These are phyloP conservation scores for Cettia cetti DNA, from an alignment of 2,113 vertebrate species.

Conservation along the genomic window DNA sequence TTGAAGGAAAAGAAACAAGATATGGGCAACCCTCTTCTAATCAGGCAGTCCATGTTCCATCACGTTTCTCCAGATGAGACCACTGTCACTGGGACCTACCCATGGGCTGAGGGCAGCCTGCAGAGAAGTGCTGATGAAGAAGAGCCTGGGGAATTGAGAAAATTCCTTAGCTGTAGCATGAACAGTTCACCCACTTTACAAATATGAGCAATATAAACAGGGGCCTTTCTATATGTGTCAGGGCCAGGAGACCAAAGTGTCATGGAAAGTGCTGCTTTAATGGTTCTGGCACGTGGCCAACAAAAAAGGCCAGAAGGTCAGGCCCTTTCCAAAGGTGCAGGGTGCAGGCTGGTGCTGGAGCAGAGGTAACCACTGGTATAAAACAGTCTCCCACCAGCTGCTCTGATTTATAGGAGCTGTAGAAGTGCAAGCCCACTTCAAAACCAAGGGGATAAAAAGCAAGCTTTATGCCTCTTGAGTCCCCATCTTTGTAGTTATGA, in stretches of 20 bases:
- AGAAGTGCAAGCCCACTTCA: background rate
- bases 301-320: background rate
- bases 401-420: background rate
- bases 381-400: background rate
- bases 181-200: background rate
- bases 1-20: background rate
- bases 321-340: fast-evolving
- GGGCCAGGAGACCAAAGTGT: background rate
- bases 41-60: background rate
- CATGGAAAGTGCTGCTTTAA: background rate
- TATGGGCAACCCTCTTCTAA: background rate
- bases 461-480: background rate
- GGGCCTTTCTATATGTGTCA: background rate
- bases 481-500: background rate
- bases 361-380: background rate
- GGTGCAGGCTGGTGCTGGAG: background rate
- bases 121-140: background rate
- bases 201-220: background rate
- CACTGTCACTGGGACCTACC: background rate
- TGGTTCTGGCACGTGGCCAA: background rate
- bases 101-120: background rate
- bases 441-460: background rate
- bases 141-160: background rate
- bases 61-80: background rate
- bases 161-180: background rate